Base-by-base conservation (phyloP, 2,113 vertebrate species). In the Plecotus auritus region DNA sequence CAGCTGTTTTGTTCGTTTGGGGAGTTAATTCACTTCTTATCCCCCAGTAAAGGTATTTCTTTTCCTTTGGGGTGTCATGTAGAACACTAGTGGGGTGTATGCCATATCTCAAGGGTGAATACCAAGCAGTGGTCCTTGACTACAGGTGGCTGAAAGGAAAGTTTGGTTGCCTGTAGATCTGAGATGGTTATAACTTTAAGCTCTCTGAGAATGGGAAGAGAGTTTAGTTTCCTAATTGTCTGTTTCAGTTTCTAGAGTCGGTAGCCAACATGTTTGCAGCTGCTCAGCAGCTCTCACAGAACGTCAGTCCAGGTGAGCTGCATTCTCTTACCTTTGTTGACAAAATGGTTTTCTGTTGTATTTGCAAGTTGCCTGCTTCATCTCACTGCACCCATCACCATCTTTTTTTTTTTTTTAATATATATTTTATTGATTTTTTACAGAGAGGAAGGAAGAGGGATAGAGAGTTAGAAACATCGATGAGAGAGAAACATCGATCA, bases 181-280 rank as follows among this genome's bases (percentile, higher is more conserved):
- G 61, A 96, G 37, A n/a, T n/a, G 64, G 7, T 76, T 67, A 37
- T 88, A 54, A 37, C 56, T 49, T 95, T 16, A 49, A 14, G 14
- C 51, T 49, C 47, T 35, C 23, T 74, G 42, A 67, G 54, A 64
- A 12, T 9, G 14, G n/a, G 42, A 69, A 42, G 66, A 70, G n/a
- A 85, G 12, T 30, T n/a, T 59, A 51, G 78, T 12, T 89, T 95
- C 18, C 91, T 95, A n/a, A 59, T 92, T 83, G 2, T 85, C 93
- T 87, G 96, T 3, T 98, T 74, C 95, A 99, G 99, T 99, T 99
- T 98, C 98, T 99, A 85, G 99, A 99, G 96, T 99, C 99, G 2
- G 99, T 98, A 6, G 98, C 98, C 70, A 98, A 95, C 83, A 99
- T 99, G 99, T 99, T 99, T 98, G 96, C 98, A 73, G 98, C 99